A percentile compares a stretch with the other conserved stretches of the same genome.
Conservation (phyloP, 2,113 vertebrate species). For the Pavo muticus region DNA sequence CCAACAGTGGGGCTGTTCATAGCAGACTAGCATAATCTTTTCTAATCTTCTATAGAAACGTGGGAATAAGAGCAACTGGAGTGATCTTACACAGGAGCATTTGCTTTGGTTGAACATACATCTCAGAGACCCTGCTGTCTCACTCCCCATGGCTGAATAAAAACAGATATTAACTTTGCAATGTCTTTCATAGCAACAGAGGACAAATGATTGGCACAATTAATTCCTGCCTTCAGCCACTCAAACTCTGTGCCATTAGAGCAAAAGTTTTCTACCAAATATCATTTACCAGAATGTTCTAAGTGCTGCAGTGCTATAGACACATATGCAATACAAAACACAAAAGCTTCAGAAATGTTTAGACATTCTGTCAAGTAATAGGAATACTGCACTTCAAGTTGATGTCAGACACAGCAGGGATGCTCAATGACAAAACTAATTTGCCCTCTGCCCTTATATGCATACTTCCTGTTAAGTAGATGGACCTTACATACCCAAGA, state of each 20-base stretch:
- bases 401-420: not conserved
- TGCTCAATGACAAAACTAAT: not conserved
- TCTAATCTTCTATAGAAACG: not conserved
- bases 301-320: not conserved
- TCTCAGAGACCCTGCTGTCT: not conserved
- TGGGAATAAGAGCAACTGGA: not conserved
- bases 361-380: not conserved
- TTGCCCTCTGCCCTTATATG: not conserved
- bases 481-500: not conserved
- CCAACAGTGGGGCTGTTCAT: not conserved
- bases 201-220: not conserved
- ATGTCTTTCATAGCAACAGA: not conserved
- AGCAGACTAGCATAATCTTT: not conserved
- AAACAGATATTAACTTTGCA: fast-evolving
- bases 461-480: not conserved
- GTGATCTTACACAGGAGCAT: not conserved
- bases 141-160: not conserved
- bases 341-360: not conserved
- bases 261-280: not conserved
- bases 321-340: not conserved
- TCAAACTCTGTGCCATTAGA: not conserved
- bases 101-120: not conserved
- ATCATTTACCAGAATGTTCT: not conserved
- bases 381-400: not conserved
- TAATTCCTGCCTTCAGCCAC: not conserved